These are phyloP conservation scores for Diadema setosum DNA, from an alignment of 35 echinoderm and acorn worm genomes.

Conservation along the genomic window DNA sequence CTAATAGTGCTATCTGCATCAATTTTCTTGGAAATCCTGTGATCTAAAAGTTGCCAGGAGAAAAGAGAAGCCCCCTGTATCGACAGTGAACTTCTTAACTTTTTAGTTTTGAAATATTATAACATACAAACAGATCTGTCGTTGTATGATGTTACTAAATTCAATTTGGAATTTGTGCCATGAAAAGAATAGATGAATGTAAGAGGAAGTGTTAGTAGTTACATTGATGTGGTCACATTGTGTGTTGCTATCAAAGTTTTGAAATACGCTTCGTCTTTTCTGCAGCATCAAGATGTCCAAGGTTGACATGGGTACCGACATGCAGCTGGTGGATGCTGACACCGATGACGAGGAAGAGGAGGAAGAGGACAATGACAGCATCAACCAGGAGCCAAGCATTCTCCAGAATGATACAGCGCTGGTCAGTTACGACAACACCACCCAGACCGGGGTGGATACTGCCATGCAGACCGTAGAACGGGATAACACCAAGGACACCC, in stretches of 20 bases:
- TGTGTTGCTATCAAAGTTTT: not conserved
- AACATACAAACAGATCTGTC: too few species aligned
- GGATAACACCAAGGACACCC: constrained; percentile 80
- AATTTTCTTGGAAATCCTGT: too few species aligned
- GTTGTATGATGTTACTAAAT: too few species aligned
- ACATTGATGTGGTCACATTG: too few species aligned
- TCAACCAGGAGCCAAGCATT: not conserved
- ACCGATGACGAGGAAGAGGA: constrained; percentile 38
- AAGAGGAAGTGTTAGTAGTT: too few species aligned
- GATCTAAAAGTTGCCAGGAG: too few species aligned
- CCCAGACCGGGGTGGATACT: constrained; percentile 75
- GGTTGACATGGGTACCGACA: constrained; percentile 40
- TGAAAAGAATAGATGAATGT: too few species aligned
- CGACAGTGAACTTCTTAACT: too few species aligned
- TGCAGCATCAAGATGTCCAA: constrained; percentile 93
- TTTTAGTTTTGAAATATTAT: too few species aligned
- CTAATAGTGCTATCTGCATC: too few species aligned
- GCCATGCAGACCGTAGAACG: constrained; percentile 79
- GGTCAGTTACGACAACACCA: constrained; percentile 82
- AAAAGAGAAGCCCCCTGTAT: too few species aligned
- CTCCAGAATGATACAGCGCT: constrained; percentile 54
- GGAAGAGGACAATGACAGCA: constrained; percentile 51
- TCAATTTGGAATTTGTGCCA: too few species aligned
- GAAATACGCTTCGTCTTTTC: not conserved
- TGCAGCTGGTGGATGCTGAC: not conserved